Evolutionary conservation across 2,888 invertebrate species (phyloP).

Genomic region (Dorcus hopei): DNA sequence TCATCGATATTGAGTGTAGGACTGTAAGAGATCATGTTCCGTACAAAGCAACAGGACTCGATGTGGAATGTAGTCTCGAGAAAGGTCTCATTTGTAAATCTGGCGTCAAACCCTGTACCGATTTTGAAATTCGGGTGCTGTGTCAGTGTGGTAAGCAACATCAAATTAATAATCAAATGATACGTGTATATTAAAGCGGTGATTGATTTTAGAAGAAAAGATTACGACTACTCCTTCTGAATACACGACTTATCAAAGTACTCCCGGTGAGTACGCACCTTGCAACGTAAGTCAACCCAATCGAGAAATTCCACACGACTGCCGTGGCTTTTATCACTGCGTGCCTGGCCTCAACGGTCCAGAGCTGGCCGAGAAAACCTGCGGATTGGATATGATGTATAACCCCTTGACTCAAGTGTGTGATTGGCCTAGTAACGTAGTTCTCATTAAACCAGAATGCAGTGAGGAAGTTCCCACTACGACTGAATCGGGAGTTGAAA

Average conservation of each 20-base stretch:
- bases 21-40: slow-evolving; percentile 61
- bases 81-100: slow-evolving; percentile 67
- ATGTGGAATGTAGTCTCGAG: slow-evolving; percentile 73
- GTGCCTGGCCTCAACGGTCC: slow-evolving; percentile 39
- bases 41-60: slow-evolving; percentile 68
- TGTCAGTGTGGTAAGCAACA: slow-evolving; percentile 58
- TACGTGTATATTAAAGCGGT: neutral
- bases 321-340: slow-evolving; percentile 69
- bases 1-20: slow-evolving; percentile 74
- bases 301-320: slow-evolving; percentile 63
- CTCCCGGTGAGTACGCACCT: neutral
- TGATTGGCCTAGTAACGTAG: slow-evolving; percentile 53
- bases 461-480: slow-evolving; percentile 13
- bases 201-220: neutral
- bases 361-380: slow-evolving; percentile 59
- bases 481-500: neutral
- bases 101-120: slow-evolving; percentile 57
- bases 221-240: neutral
- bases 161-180: neutral
- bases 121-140: slow-evolving; percentile 78
- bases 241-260: neutral
- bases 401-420: slow-evolving; percentile 60
- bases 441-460: slow-evolving; percentile 61
- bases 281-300: slow-evolving; percentile 55
- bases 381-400: slow-evolving; percentile 63